phyloP scores from a whole-genome alignment of 1,140 invertebrate genomes.

The Plutomurus gul region DNA sequence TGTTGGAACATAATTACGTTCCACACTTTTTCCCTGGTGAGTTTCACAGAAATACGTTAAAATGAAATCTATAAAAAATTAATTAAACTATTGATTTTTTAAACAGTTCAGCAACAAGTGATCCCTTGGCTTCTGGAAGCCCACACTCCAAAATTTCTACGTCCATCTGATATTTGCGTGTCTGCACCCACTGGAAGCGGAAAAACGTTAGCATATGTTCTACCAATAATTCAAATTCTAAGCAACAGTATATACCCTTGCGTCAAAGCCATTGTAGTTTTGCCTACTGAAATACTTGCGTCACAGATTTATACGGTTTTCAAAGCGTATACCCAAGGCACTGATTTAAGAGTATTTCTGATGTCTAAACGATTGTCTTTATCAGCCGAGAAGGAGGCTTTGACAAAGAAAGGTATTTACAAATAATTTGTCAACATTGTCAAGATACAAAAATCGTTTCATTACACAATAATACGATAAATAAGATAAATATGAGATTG shows the following conservation, averaged over 20 bases:
- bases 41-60: background rate
- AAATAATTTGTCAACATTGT: no score
- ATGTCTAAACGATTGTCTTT: constrained; percentile 74
- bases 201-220: constrained; percentile 92
- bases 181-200: constrained; percentile 97
- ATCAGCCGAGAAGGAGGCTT: constrained; percentile 72
- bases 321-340: constrained; percentile 71
- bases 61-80: background rate
- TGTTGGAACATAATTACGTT: constrained; percentile 74
- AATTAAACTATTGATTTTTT: constrained; percentile 1
- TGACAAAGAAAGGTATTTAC: constrained; percentile 71
- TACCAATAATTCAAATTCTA: constrained; percentile 82
- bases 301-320: constrained; percentile 86
- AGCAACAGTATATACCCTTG: constrained; percentile 56
- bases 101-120: constrained; percentile 79
- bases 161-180: constrained; percentile 89
- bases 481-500: constrained; percentile 56
- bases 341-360: constrained; percentile 73
- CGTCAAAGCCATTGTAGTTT: constrained; percentile 81
- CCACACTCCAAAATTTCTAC: constrained; percentile 65
- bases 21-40: constrained; percentile 72
- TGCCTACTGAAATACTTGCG: constrained; percentile 91
- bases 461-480: background rate
- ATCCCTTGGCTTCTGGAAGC: constrained; percentile 78
- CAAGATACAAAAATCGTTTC: no score